These are phyloP conservation scores for Ormyrus labotus DNA, from an alignment of 2,888 invertebrate species.

Conservation along the genomic window DNA sequence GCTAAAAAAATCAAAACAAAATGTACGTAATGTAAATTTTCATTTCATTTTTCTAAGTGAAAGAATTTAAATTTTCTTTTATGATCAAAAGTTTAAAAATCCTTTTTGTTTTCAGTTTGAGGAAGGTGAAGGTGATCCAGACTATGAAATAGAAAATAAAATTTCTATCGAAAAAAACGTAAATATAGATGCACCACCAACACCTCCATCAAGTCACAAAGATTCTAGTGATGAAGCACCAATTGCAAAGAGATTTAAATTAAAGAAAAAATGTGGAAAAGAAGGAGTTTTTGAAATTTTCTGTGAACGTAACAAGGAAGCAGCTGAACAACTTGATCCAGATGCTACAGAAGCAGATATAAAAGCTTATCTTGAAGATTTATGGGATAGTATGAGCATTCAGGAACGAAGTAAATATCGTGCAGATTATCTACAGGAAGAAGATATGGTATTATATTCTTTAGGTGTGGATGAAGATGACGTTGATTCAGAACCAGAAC, in stretches of 20 bases:
- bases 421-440: constrained; percentile 52
- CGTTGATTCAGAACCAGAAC: constrained; percentile 19
- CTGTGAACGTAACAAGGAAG: constrained; percentile 76
- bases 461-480: constrained; percentile 45
- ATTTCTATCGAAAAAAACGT: constrained; percentile 46
- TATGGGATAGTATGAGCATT: constrained; percentile 76
- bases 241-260: constrained; percentile 59
- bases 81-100: not conserved
- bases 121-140: constrained; percentile 27
- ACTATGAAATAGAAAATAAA: constrained; percentile 66
- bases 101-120: constrained; percentile 23
- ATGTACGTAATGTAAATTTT: constrained; percentile 57
- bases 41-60: not conserved
- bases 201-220: constrained; percentile 67
- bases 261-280: constrained; percentile 56
- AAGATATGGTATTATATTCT: constrained; percentile 46
- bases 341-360: constrained; percentile 76
- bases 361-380: constrained; percentile 76
- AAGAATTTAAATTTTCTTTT: not conserved
- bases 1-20: constrained; percentile 39
- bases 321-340: constrained; percentile 77
- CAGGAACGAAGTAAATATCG: constrained; percentile 65
- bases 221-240: constrained; percentile 66
- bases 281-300: constrained; percentile 77
- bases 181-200: constrained; percentile 66